Conservation (phyloP, 2,113 vertebrate species). For the Rhinichthys klamathensis region DNA sequence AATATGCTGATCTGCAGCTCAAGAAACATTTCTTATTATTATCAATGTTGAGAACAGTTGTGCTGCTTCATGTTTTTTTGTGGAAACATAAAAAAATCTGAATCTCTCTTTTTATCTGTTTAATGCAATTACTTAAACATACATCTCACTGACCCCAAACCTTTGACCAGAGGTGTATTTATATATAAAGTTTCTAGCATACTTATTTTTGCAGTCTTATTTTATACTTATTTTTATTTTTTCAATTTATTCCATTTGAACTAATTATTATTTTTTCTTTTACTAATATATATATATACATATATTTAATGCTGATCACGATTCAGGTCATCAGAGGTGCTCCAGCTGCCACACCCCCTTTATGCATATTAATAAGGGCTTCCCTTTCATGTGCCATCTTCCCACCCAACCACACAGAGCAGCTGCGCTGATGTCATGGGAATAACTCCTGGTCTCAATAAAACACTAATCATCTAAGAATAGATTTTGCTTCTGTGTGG, state of each 20-base stretch:
- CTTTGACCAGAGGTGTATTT: neutral
- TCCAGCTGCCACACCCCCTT: neutral
- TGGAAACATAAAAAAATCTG: too few relatives aligned
- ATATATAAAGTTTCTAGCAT: neutral
- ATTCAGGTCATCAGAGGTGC: neutral
- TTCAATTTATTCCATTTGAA: neutral
- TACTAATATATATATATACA: neutral
- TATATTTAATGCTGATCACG: neutral
- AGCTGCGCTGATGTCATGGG: slow-evolving; percentile 33
- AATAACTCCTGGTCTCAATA: neutral
- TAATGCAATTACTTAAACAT: too few relatives aligned
- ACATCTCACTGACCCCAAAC: too few relatives aligned
- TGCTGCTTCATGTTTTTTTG: too few relatives aligned
- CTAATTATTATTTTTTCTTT: too few relatives aligned
- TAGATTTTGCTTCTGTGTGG: neutral
- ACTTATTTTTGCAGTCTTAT: too few relatives aligned
- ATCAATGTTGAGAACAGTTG: too few relatives aligned
- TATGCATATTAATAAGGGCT: slow-evolving; percentile 20
- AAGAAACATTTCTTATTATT: too few relatives aligned
- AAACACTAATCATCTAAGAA: neutral
- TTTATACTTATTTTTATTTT: neutral
- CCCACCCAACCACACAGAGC: neutral
- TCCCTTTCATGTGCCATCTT: slow-evolving; percentile 22
- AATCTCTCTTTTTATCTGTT: too few relatives aligned
- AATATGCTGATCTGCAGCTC: too few relatives aligned